These are phyloP conservation scores for Patella caerulea DNA, from an alignment of 2,888 invertebrate species.

Conservation along the genomic window DNA sequence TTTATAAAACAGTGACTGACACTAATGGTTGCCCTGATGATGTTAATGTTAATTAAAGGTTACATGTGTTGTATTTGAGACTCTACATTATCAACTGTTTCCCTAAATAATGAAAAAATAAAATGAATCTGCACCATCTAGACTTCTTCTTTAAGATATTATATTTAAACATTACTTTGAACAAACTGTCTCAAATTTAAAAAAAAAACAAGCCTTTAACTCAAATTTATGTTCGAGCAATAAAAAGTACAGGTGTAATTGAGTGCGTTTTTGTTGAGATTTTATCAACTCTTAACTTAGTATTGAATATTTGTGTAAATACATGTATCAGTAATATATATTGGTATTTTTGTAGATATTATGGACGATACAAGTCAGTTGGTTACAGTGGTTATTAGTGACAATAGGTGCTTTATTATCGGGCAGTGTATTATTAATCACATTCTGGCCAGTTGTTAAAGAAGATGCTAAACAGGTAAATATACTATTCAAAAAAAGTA, in stretches of 20 bases:
- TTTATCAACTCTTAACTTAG: not conserved
- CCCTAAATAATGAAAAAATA: too few relatives aligned
- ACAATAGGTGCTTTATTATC: constrained; percentile 86
- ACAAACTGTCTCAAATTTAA: not conserved
- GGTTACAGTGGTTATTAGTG: constrained; percentile 91
- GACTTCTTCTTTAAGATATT: too few relatives aligned
- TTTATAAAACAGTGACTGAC: too few relatives aligned
- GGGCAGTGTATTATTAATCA: constrained; percentile 82
- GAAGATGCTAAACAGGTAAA: constrained; percentile 72
- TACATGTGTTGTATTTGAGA: too few relatives aligned
- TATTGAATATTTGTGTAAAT: not conserved
- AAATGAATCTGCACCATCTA: too few relatives aligned
- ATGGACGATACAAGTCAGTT: constrained; percentile 84
- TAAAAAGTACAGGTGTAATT: not conserved
- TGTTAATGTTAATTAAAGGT: too few relatives aligned
- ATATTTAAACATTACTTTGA: too few relatives aligned
- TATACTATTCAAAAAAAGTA: too few relatives aligned
- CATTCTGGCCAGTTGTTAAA: constrained; percentile 83
- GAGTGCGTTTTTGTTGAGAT: not conserved
- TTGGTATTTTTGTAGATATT: constrained; percentile 75
- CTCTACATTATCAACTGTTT: too few relatives aligned
- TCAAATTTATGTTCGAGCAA: not conserved
- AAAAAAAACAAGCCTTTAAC: not conserved
- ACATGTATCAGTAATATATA: not conserved
- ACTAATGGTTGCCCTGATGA: too few relatives aligned